Evolutionary conservation across 2,113 vertebrate species (phyloP), one percentile per base, ranked within the genome.

Genomic region (Ceuthmochares aereus): DNA sequence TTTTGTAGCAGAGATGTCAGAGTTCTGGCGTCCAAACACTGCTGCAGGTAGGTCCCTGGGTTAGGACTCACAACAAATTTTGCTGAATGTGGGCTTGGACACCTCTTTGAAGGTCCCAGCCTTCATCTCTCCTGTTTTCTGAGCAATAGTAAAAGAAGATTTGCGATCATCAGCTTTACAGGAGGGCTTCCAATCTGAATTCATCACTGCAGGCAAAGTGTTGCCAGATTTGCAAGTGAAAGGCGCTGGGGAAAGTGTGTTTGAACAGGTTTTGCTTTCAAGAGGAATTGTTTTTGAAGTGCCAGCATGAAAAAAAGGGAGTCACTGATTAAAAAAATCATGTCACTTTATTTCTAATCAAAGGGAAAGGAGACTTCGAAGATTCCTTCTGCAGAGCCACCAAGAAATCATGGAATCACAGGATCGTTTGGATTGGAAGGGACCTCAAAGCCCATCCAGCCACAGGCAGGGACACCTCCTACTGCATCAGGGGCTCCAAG

Each of bases 211-310:
- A 52, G 15, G 55, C 18, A 78, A 90, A 94, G 43, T 32, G 30
- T 7, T 78, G 67, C 47, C 76, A 84, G 26, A 95, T 87, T 92
- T 92, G 64, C 93, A 92, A 91, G 34, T 84, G 70, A 84, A 94
- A 96, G 59, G 58, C 47, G 73, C 1, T 36, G 11, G 4, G 12
- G 36, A 73, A 70, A 85, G 40, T 34, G 25, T 43, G 27, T 67
- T 32, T 76, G 59, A 90, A 79, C 64, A 43, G 9, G 6, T 76
- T 92, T 69, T 82, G 63, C 74, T 62, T 84, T 80, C 19, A 82
- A 70, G 23, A 87, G 56, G 6, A 7, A 90, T 56, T 23, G 60
- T 30, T 58, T 94, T 74, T 64, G 76, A 72, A 79, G 58, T 36
- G 25, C 22, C 66, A 91, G 36, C 73, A 77, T 29, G 76, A 92